Base-by-base conservation (phyloP, 2,888 invertebrate species). In the Linyphia triangularis region DNA sequence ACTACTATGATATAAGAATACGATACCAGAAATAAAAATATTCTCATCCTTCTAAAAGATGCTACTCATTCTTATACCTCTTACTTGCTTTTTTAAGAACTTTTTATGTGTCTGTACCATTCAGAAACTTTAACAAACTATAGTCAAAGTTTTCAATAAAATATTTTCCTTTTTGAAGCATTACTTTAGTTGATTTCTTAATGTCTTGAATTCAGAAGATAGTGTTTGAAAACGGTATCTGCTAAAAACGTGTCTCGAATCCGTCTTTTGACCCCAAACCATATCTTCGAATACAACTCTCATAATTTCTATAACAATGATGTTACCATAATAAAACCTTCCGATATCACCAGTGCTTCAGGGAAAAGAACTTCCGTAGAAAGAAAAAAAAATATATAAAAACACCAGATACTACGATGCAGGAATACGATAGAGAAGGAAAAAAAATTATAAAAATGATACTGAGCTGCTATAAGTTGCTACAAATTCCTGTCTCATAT, bases 261-360 rank as follows among this genome's bases (percentile, higher is more conserved):
- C 72, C 40, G 24, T 19, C 37, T 61, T 40, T 22, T 40, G 63
- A 61, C 63, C 63, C 37, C 77, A 40, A 63, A 63, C 37, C 28
- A 77, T 37, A 77, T 73, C 24, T 73, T 30, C 51, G 30, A 73
- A 73, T 61, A 19, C 59, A 61, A 22, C 28, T 43, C 51, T 72
- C 51, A n/a, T n/a, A 72, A 51, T 69, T 40, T 19, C 40, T 19
- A 22, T 16, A 28, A 73, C 59, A 22, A 5, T 37, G 63, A 13
- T 24, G 26, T 77, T n/a, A 26, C 43, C 40, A 77, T 77, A 63
- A 77, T 63, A 77, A 77, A 77, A 77, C 16, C 2, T n/a, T 63
- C 63, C n/a, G 77, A 24, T 77, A 77, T 61, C 77, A n/a, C 40
- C 40, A 9, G 19, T 37, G 19, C 22, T 22, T 22, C 24, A 22